phyloP scores from a whole-genome alignment of 37 sponge, comb jelly and placozoan species.

The Hormiphora californensis region DNA sequence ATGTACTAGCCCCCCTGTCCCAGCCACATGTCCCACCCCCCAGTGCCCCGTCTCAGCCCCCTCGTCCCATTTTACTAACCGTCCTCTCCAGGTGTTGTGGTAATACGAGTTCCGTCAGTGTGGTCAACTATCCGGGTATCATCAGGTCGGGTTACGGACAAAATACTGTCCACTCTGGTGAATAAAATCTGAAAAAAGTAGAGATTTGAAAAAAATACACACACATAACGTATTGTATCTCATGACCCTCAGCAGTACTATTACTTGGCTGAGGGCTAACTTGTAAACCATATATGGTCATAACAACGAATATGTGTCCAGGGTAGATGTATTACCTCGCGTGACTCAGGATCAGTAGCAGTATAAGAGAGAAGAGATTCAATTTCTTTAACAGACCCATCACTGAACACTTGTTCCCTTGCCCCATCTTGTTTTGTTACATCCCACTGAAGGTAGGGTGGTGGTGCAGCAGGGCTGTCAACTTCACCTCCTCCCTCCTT shows the following conservation, averaged over 20 bases:
- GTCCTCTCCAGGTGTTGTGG: conserved; percentile 17
- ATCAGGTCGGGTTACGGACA: conserved; percentile 63
- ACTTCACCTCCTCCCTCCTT: background rate
- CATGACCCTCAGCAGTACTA: no score
- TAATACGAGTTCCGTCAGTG: conserved; percentile 85
- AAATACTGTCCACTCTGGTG: conserved; percentile 69
- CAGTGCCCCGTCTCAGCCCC: no score
- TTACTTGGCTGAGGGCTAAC: no score
- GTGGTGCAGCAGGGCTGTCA: background rate
- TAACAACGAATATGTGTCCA: no score
- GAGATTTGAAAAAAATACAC: no score
- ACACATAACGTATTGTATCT: no score
- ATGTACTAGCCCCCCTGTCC: no score
- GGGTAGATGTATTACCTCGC: conserved; percentile 56
- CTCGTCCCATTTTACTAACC: no score
- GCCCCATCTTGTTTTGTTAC: conserved; percentile 27
- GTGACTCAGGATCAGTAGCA: conserved; percentile 62
- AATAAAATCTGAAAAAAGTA: conserved; percentile 56
- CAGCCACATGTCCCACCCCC: no score
- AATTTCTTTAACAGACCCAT: background rate
- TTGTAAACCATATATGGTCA: no score
- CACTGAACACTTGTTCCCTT: conserved; percentile 30
- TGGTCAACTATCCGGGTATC: conserved; percentile 67
- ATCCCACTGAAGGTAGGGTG: conserved; percentile 29
- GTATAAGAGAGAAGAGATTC: conserved; percentile 39